Base-by-base conservation (phyloP, 1,140 invertebrate genomes). In the Eupristina koningsbergeri region DNA sequence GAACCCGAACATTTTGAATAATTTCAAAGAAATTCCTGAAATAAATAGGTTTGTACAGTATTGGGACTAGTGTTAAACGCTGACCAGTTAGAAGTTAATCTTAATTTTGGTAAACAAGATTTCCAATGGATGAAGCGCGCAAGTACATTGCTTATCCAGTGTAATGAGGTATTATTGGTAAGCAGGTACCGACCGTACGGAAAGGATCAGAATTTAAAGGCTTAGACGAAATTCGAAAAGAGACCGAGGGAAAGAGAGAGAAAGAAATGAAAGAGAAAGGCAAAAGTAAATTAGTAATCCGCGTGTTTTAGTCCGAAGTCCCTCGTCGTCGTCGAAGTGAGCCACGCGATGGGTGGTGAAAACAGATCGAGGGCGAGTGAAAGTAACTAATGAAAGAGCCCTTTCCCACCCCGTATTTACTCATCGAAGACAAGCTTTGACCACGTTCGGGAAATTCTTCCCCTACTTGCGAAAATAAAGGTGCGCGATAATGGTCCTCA, bases 401-500 rank as follows among this genome's bases (percentile, higher is more conserved):
- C 58, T 64, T 36, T 17, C 74, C 74, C 80, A 63, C 15, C 67
- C 41, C n/a, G 34, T 81, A 73, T 63, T 86, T 81, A 78, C 85
- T 50, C 76, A 45, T 58, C 50, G 63, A 84, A 81, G 34, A 76
- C 53, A 61, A 77, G 41, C 34, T 77, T 63, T 34, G 58, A 41
- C 34, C 76, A 22, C 63, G 41, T 61, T 11, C 31, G 19, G 39
- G 15, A 31, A 26, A n/a, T n/a, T n/a, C n/a, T n/a, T n/a, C n/a
- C n/a, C n/a, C n/a, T n/a, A n/a, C n/a, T n/a, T n/a, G n/a, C n/a
- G 41, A 7, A 58, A 5, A 64, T 22, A 80, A 80, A 47, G 45
- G 63, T 29, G 22, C 1, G 1, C 29, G 76, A 64, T 64, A 61
- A 77, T 77, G 47, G 45, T 61, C 36, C 53, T 36, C 34, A 17